These are phyloP conservation scores for Drosophila ogumai DNA, from an alignment of 1,140 invertebrate genomes.

Conservation along the genomic window DNA sequence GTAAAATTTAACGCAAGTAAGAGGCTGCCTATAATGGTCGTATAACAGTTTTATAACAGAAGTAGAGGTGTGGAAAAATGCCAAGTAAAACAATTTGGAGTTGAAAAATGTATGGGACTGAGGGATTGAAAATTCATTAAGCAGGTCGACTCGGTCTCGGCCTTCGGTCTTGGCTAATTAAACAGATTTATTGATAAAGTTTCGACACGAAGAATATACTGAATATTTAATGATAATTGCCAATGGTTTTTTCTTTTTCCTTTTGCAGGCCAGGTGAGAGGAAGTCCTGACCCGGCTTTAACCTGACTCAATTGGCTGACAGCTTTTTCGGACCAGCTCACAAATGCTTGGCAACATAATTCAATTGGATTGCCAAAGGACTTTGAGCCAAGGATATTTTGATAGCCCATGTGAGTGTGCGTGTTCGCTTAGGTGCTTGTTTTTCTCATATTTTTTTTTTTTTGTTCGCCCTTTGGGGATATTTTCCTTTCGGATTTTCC, in stretches of 20 bases:
- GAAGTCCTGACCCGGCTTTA: conserved; percentile 1
- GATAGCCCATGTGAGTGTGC: conserved; percentile 50
- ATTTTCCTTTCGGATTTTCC: conserved; percentile 40
- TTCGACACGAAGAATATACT: conserved; percentile 41
- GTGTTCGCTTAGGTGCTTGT: conserved; percentile 25
- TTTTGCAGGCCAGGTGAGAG: neutral
- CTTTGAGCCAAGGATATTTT: conserved; percentile 51
- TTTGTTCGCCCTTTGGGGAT: conserved; percentile 7
- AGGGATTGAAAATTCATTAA: conserved; percentile 58
- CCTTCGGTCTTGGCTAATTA: conserved; percentile 49
- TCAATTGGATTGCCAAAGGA: conserved; percentile 73
- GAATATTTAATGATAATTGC: conserved; percentile 48
- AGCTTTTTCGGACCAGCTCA: conserved; percentile 46
- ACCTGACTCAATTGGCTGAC: conserved; percentile 68
- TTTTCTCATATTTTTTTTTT: conserved; percentile 3
- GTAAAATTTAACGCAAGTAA: conserved; percentile 62
- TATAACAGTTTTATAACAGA: conserved; percentile 67
- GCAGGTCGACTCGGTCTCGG: conserved; percentile 7
- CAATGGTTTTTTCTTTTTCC: neutral
- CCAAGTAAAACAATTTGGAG: neutral
- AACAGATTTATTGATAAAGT: conserved; percentile 69
- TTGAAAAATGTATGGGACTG: conserved; percentile 2
- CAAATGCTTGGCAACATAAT: conserved; percentile 72
- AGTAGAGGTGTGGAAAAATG: conserved; percentile 2
- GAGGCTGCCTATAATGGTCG: conserved; percentile 27